Conservation (phyloP, 2,888 invertebrate species). For the Archips xylosteana region DNA sequence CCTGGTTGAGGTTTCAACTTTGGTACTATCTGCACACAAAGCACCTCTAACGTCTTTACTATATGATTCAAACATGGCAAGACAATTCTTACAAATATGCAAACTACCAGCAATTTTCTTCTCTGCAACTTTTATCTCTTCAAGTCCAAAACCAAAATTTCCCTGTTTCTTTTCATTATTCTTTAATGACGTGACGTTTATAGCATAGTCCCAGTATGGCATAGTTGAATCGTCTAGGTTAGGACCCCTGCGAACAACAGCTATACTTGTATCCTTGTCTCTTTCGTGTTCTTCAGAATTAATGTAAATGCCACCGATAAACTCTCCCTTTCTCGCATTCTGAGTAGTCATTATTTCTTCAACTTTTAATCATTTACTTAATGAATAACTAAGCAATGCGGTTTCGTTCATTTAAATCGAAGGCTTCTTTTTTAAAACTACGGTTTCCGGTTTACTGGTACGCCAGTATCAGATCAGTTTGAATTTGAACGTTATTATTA, state of each 20-base stretch:
- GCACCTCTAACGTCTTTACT: constrained; percentile 1
- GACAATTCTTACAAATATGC: constrained; percentile 3
- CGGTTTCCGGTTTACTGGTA: too few species aligned
- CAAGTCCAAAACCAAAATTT: neutral
- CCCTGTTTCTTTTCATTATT: neutral
- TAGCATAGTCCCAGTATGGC: neutral
- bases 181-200: neutral
- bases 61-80: neutral
- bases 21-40: neutral
- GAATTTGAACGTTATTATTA: too few species aligned
- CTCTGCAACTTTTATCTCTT: neutral
- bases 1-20: neutral
- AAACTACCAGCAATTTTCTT: constrained; percentile 3
- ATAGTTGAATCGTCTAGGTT: neutral
- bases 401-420: neutral
- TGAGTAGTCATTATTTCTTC: neutral
- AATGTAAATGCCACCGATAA: constrained; percentile 5
- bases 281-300: neutral
- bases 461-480: too few species aligned
- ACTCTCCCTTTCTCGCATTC: constrained; percentile 9
- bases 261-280: neutral
- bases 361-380: neutral
- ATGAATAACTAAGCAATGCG: neutral
- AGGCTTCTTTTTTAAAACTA: too few species aligned
- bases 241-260: constrained; percentile 1